Base-by-base conservation (phyloP, 1,140 invertebrate species). In the Drosophila kepulauana region DNA sequence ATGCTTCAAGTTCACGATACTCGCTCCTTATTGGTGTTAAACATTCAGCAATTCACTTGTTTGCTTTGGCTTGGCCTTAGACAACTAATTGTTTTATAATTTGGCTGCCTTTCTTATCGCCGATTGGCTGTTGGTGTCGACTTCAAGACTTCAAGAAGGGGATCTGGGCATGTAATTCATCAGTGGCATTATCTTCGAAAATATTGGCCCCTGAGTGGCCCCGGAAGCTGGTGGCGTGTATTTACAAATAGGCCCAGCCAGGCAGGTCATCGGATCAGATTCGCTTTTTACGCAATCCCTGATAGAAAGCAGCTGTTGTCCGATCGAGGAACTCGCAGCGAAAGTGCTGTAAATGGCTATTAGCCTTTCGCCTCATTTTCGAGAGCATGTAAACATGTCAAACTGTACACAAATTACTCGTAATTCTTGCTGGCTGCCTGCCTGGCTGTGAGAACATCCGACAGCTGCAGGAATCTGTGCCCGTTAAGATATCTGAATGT, bases 401-500 rank as follows among this genome's bases (percentile, higher is more conserved):
- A 75, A 69, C 64, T 57, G 76, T 79, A 77, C 67, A 81, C 30
- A 79, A 82, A 82, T 76, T 78, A 51, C 20, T 51, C 49, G 49
- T 30, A 86, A 81, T 77, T 75, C 7, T 51, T 59, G 25, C 25
- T 25, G 56, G 65, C 76, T 46, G 8, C 0, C 16, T 20, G 30
- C 1, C 5, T 33, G 35, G 10, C 35, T 68, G 35, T 63, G 69
- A 75, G 57, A 52, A 76, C 67, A 79, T 74, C 74, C 85, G 70
- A 88, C 84, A 88, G 84, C 84, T 88, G 84, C 84, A 65, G 58
- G 61, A 84, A 82, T 82, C 79, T 86, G 82, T 64, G 56, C 6
- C 35, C 20, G 20, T 25, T 25, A 25, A 25, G 11, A 52, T 28
- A 28, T 45, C 6, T 43, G 28, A n/a, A 33, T 33, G 30, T 3